Evolutionary conservation across 2,888 invertebrate species (phyloP).

Genomic region (Alloplasta piceator): DNA sequence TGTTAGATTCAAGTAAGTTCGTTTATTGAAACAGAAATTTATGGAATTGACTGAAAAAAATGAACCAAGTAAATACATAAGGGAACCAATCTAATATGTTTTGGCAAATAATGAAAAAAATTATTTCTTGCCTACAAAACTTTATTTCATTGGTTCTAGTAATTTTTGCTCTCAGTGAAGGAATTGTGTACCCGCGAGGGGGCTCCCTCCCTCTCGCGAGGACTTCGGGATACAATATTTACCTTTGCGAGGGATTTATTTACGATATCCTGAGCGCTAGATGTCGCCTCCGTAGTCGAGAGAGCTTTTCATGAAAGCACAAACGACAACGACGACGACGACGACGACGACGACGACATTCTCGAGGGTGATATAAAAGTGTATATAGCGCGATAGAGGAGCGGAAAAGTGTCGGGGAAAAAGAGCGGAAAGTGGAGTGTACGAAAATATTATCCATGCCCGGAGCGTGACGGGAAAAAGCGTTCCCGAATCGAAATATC

Average conservation of each 20-base stretch:
- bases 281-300: slow-evolving; percentile 12
- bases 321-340: slow-evolving; percentile 17
- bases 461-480: slow-evolving; percentile 29
- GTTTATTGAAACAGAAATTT: too few species aligned
- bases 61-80: too few species aligned
- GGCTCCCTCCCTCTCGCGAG: too few species aligned
- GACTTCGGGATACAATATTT: slow-evolving; percentile 32
- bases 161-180: too few species aligned
- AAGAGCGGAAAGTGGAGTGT: slow-evolving; percentile 4
- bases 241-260: slow-evolving; percentile 37
- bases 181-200: background rate
- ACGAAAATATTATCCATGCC: slow-evolving; percentile 49
- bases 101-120: too few species aligned
- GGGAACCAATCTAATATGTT: too few species aligned
- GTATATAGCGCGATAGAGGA: background rate
- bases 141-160: too few species aligned
- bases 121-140: too few species aligned
- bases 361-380: slow-evolving; percentile 19
- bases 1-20: too few species aligned
- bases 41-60: too few species aligned
- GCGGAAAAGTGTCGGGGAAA: slow-evolving; percentile 6
- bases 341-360: slow-evolving; percentile 18
- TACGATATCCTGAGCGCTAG: slow-evolving; percentile 24
- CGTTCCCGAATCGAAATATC: slow-evolving; percentile 46
- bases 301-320: slow-evolving; percentile 34